These are phyloP conservation scores for Fukomys damarensis DNA, from an alignment of 2,113 vertebrate species.

Conservation along the genomic window DNA sequence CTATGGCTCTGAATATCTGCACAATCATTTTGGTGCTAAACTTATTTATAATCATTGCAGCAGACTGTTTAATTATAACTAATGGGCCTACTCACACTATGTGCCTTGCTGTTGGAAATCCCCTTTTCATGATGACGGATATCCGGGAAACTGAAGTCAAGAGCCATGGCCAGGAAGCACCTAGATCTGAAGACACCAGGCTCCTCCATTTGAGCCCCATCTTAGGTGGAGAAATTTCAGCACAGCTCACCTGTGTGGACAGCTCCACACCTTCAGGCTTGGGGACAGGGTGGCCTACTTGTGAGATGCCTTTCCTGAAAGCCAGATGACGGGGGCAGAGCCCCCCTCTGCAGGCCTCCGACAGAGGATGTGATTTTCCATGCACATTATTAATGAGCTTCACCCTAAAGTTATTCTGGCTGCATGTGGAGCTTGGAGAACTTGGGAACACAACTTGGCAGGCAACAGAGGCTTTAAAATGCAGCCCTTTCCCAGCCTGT, in stretches of 20 bases:
- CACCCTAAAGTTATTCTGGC: constrained; percentile 84
- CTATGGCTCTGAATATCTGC: constrained; percentile 66
- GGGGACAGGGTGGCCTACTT: constrained; percentile 47
- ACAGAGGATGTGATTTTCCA: constrained; percentile 78
- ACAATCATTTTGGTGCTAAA: constrained; percentile 76
- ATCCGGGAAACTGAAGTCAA: neutral
- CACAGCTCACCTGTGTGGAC: neutral
- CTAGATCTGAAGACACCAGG: neutral
- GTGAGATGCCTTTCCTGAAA: constrained; percentile 74
- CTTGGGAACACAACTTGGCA: constrained; percentile 82
- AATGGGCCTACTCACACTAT: constrained; percentile 47
- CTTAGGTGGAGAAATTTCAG: neutral
- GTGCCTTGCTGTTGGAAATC: constrained; percentile 60
- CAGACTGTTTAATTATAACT: constrained; percentile 76
- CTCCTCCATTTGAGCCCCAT: neutral
- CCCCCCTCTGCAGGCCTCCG: constrained; percentile 72
- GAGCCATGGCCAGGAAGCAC: neutral
- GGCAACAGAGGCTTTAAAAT: constrained; percentile 72
- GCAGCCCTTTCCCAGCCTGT: constrained; percentile 51
- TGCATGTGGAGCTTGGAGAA: constrained; percentile 84
- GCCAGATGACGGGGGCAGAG: constrained; percentile 20
- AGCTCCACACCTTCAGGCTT: constrained; percentile 27
- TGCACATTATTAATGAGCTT: constrained; percentile 85
- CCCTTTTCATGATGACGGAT: neutral
- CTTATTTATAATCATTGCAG: constrained; percentile 79